Conservation (phyloP, 2,113 vertebrate genomes). For the Cnemophilus loriae region DNA sequence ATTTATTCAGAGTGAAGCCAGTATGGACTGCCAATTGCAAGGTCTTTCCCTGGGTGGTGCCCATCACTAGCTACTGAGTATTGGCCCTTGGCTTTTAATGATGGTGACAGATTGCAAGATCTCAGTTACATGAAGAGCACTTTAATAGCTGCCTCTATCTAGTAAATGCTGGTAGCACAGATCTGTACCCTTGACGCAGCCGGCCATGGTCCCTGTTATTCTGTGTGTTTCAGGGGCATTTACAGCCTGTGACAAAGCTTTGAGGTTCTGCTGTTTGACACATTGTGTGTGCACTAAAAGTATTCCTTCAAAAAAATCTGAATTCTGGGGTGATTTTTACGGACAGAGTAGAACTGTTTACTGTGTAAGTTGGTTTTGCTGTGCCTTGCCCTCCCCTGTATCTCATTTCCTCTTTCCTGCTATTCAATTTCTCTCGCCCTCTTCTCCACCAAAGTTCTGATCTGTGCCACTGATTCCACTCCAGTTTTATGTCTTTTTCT, state of each 20-base stretch:
- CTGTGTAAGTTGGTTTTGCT: background rate
- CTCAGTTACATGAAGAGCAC: background rate
- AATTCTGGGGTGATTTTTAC: background rate
- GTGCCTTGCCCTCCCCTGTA: background rate
- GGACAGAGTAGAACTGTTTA: background rate
- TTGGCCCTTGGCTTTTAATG: background rate
- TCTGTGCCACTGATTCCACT: background rate
- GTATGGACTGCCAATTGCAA: background rate
- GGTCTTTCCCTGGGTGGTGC: background rate
- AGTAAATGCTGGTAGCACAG: background rate
- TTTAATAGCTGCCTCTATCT: background rate
- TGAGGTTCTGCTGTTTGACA: background rate
- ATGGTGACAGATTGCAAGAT: background rate
- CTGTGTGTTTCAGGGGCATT: background rate
- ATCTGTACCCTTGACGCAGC: background rate
- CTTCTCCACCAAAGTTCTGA: background rate
- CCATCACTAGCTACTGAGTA: background rate
- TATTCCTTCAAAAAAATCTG: background rate
- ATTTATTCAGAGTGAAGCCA: background rate
- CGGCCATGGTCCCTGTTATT: background rate
- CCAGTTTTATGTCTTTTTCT: background rate
- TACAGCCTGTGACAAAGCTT: background rate
- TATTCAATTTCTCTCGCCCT: background rate
- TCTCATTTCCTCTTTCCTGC: constrained; percentile 16
- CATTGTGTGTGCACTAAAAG: background rate